Percentiles rank a stretch among this genome's conserved stretches.
Evolutionary conservation across 2,797 vertebrate species (phyloP).

Genomic region (Alosa sapidissima): DNA sequence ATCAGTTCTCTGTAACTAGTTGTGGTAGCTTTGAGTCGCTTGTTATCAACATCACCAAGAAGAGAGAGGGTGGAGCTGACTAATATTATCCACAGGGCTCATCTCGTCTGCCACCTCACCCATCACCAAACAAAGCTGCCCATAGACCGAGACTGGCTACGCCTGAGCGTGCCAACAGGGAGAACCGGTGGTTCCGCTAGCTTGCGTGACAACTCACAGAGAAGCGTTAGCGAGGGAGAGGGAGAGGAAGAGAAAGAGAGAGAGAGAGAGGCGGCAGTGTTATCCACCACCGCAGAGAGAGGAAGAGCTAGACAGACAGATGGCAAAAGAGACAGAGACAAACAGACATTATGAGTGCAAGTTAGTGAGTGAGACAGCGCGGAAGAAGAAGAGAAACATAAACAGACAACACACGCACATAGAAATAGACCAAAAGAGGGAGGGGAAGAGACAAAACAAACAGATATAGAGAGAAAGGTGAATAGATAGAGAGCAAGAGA

Average conservation of each 20-base stretch:
- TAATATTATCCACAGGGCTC: constrained; percentile 7
- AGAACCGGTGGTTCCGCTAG: constrained; percentile 22
- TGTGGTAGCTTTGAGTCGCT: background rate
- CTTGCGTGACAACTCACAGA: constrained; percentile 31
- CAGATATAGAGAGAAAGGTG: background rate
- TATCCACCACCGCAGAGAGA: constrained; percentile 30
- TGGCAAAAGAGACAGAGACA: background rate
- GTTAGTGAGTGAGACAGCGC: background rate
- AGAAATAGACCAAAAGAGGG: background rate
- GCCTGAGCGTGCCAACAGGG: constrained; percentile 1
- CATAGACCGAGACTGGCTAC: background rate
- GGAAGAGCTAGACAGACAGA: constrained; percentile 19
- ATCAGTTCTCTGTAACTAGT: background rate
- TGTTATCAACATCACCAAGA: background rate
- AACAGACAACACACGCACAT: background rate
- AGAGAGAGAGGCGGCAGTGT: background rate
- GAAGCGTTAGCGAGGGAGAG: constrained; percentile 37
- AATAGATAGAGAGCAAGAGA: background rate
- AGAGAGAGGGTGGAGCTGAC: background rate
- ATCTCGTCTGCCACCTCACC: background rate
- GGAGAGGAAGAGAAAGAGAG: background rate
- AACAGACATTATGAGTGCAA: background rate
- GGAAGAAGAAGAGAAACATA: background rate
- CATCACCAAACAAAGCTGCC: constrained; percentile 5
- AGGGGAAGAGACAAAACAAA: background rate